Conservation (phyloP, 2,113 vertebrate genomes). For the Collichthys lucidus region DNA sequence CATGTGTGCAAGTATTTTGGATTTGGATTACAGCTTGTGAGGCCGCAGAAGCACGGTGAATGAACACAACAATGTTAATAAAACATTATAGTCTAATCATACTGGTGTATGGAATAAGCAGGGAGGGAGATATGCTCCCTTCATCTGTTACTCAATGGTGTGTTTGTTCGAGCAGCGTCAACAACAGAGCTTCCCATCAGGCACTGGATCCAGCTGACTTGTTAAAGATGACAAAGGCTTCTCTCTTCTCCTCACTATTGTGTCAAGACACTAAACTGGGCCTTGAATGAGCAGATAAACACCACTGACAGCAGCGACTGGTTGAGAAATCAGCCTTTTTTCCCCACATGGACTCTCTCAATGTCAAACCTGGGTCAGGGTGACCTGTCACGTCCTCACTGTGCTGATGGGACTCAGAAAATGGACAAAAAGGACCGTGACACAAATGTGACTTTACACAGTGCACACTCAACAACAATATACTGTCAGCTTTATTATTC, state of each 20-base stretch:
- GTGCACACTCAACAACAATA: not conserved
- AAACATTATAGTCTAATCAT: not conserved
- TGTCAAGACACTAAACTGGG: not conserved
- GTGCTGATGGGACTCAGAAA: not conserved
- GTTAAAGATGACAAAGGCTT: slow-evolving; percentile 7
- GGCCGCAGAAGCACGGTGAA: not conserved
- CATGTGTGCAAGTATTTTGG: not conserved
- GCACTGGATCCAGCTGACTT: not conserved
- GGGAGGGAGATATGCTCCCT: not conserved
- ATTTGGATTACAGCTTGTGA: not conserved
- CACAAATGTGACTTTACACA: not conserved
- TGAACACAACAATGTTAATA: not conserved
- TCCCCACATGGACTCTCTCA: not conserved
- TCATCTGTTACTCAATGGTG: slow-evolving; percentile 1
- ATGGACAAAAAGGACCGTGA: not conserved
- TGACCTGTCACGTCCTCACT: not conserved
- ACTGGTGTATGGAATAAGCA: not conserved
- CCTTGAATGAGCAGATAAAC: not conserved
- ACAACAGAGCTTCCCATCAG: slow-evolving; percentile 23
- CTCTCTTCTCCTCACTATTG: slow-evolving; percentile 11
- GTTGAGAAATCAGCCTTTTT: not conserved
- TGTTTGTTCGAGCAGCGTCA: not conserved
- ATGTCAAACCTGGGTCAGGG: not conserved
- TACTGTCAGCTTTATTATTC: no score
- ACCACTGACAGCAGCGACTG: not conserved